These are phyloP conservation scores for Melikaiella ostensackeni DNA, from an alignment of 2,888 invertebrate species.

Conservation along the genomic window DNA sequence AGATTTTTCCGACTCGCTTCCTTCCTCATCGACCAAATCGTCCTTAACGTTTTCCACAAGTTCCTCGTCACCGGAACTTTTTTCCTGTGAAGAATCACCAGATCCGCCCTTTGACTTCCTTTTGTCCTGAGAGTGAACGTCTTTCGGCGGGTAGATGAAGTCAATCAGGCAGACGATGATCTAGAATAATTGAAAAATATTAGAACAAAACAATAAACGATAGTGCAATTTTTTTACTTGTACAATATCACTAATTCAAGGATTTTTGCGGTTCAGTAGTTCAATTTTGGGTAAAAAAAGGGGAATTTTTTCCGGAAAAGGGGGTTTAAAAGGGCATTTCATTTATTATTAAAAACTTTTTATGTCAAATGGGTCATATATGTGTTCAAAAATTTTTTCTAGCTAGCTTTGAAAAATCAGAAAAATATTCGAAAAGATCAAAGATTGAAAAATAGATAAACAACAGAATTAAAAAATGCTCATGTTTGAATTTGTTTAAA, in stretches of 20 bases:
- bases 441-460: too few species aligned
- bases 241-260: neutral
- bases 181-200: conserved; percentile 78
- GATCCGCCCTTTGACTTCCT: conserved; percentile 73
- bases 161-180: conserved; percentile 91
- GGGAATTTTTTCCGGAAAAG: too few species aligned
- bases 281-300: too few species aligned
- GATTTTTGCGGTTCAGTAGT: too few species aligned
- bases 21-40: conserved; percentile 83
- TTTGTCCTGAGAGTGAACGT: conserved; percentile 74
- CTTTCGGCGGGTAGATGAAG: conserved; percentile 88
- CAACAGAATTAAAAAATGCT: too few species aligned
- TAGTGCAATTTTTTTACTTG: neutral
- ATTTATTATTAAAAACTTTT: too few species aligned
- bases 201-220: neutral
- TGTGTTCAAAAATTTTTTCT: too few species aligned
- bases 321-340: too few species aligned
- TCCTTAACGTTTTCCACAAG: conserved; percentile 83
- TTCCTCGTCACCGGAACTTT: conserved; percentile 72
- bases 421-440: too few species aligned
- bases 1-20: conserved; percentile 75
- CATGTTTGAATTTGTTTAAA: too few species aligned
- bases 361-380: too few species aligned
- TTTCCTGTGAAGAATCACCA: conserved; percentile 74
- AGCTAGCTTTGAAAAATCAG: too few species aligned